Base-by-base conservation (phyloP, 2,113 vertebrate genomes). In the Cryptomyrus ogoouensis region DNA sequence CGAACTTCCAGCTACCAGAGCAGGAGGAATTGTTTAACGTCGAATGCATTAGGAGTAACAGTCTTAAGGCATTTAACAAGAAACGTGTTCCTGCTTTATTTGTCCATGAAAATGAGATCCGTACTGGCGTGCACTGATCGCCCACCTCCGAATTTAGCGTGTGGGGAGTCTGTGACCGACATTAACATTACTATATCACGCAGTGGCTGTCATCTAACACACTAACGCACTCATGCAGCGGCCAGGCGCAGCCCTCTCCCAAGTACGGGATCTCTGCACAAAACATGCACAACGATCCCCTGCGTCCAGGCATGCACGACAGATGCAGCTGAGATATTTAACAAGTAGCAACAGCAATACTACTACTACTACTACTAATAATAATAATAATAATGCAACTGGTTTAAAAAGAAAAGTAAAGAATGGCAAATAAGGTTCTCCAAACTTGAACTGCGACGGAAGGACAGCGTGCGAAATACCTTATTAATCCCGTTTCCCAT, bases 401-500 rank as follows among this genome's bases (percentile, higher is more conserved):
- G 74, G 13, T 42, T 35, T 80, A 19, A 42, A 39, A 80, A 77
- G 27, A 53, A 52, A 86, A 50, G 39, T 70, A 88, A 35, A 47
- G 15, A 70, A 77, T 7, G 27, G 24, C 46, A 52, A 49, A 80
- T 31, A 2, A 83, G 52, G 31, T 49, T 50, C 8, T 15, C 46
- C 9, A 31, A 87, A 90, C 58, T 90, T 90, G 19, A 90, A 31
- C 47, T n/a, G 58, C 17, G 70, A 77, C 58, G 21, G 2, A n/a
- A 39, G 13, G 9, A 56, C 50, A 70, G 44, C n/a, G 3, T 35
- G 50, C 39, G 17, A 87, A 90, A 50, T 90, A 90, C 90, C 90
- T 90, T 90, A 70, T 90, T 90, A 17, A 90, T 88, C 50, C 90
- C 90, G 87, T 90, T 90, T 83, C 90, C 90, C 90, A 90, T 90